Evolutionary conservation across 2,797 vertebrate genomes (phyloP).

Genomic region (Gorsachius magnificus): DNA sequence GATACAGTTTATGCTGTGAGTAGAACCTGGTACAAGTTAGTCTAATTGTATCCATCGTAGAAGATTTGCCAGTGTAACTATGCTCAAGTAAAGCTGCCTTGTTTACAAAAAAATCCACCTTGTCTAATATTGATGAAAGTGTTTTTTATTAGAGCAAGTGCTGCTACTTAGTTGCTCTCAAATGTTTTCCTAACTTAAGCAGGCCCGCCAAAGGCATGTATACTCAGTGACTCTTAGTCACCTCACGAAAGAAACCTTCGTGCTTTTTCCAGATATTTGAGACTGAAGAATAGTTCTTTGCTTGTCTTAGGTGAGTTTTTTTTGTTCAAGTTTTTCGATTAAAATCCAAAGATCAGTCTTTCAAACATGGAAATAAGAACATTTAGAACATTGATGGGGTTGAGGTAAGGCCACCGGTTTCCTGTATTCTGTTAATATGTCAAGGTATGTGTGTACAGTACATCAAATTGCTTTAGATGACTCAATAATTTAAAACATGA

Average conservation of each 20-base stretch:
- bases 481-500: neutral
- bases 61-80: neutral
- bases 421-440: neutral
- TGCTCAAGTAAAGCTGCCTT: neutral
- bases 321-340: neutral
- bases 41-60: neutral
- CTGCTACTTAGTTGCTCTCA: neutral
- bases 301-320: neutral
- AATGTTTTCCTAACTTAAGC: neutral
- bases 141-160: neutral
- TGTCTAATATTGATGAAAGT: neutral
- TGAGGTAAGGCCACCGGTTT: neutral
- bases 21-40: neutral
- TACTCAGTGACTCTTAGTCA: neutral
- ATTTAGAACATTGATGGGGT: neutral
- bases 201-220: neutral
- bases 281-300: neutral
- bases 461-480: neutral
- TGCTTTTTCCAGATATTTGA: neutral
- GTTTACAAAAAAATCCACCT: neutral
- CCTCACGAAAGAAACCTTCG: neutral
- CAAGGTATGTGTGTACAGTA: neutral
- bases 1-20: neutral
- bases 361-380: neutral
- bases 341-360: neutral